These are phyloP conservation scores for Bembecia ichneumoniformis DNA, from an alignment of 2,888 invertebrate genomes.

Conservation along the genomic window DNA sequence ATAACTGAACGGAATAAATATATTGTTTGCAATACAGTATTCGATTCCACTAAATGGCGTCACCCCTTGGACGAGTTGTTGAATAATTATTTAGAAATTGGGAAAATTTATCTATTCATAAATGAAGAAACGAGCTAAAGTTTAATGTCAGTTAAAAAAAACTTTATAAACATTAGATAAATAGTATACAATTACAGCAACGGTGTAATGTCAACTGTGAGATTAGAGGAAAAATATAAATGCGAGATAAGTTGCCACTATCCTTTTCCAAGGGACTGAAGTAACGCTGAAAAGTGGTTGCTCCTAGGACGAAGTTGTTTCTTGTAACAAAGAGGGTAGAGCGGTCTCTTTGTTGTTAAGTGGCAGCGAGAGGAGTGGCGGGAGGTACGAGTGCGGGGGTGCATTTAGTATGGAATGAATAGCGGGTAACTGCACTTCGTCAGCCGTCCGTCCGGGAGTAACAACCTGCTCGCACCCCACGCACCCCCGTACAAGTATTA, in stretches of 20 bases:
- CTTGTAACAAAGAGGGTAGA: conserved; percentile 68
- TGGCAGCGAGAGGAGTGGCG: conserved; percentile 41
- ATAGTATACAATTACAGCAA: too few relatives aligned
- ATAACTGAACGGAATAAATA: too few relatives aligned
- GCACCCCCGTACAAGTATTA: conserved; percentile 21
- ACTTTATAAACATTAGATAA: too few relatives aligned
- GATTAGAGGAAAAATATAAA: neutral
- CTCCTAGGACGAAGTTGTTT: conserved; percentile 52
- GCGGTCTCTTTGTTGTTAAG: conserved; percentile 69
- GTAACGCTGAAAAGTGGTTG: conserved; percentile 53
- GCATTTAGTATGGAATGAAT: conserved; percentile 63
- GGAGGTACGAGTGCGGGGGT: conserved; percentile 32
- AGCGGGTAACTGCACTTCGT: conserved; percentile 68
- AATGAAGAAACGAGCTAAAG: neutral
- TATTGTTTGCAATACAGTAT: too few relatives aligned
- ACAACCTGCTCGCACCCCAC: conserved; percentile 49
- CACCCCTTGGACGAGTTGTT: too few relatives aligned
- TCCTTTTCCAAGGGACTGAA: conserved; percentile 39
- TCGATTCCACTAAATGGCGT: too few relatives aligned
- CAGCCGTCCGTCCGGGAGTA: conserved; percentile 62
- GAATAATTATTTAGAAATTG: too few relatives aligned
- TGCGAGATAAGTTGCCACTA: conserved; percentile 20
- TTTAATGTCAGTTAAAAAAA: too few relatives aligned
- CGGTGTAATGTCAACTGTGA: too few relatives aligned
- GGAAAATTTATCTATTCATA: neutral